Evolutionary conservation across 2,888 invertebrate genomes (phyloP), one percentile per base, ranked within the genome.

Genomic region (Coelopa pilipes): DNA sequence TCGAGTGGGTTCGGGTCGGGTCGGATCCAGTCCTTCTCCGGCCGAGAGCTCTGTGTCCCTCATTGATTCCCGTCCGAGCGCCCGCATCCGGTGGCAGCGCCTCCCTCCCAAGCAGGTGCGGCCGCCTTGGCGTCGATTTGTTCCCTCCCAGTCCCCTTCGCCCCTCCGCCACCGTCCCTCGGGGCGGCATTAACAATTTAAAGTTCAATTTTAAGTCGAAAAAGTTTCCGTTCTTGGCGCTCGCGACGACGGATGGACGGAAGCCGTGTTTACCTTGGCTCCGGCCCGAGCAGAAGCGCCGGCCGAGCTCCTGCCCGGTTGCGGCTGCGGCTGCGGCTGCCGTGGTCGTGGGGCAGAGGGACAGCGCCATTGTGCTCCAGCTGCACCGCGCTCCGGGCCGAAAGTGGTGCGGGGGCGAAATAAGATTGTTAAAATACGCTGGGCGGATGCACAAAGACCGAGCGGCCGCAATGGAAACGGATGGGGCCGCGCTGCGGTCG

Each of bases 131-230:
- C 69, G 47, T 45, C 72, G 57, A 65, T 72, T 72, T 72, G 57
- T 65, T 15, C 65, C 46, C 21, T 21, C 46, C 13, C 24, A 50
- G 53, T 62, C 53, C 60, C 15, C 53, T 71, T 19, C n/a, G 17
- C 45, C 49, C 49, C 50, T 19, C 50, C 17, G 45, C n/a, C 49
- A 34, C 59, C 50, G 45, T 1, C n/a, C 5, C 69, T 69, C 47
- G 46, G 57, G 17, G 57, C 57, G 57, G 66, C 66, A 66, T 72
- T 72, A 72, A 72, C 66, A 72, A 72, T 67, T 72, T 66, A 72
- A 72, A 60, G 67, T 72, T 67, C 67, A 67, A 67, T 72, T 72
- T 72, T 49, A 59, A 67, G 60, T 66, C 67, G 72, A 55, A 60
- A 71, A 71, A 55, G 71, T 71, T 71, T 63, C 21, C 57, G 17